Percentiles rank a stretch among this genome's conserved stretches.
Evolutionary conservation across 2,888 invertebrate species (phyloP).

Genomic region (Atherix ibis): DNA sequence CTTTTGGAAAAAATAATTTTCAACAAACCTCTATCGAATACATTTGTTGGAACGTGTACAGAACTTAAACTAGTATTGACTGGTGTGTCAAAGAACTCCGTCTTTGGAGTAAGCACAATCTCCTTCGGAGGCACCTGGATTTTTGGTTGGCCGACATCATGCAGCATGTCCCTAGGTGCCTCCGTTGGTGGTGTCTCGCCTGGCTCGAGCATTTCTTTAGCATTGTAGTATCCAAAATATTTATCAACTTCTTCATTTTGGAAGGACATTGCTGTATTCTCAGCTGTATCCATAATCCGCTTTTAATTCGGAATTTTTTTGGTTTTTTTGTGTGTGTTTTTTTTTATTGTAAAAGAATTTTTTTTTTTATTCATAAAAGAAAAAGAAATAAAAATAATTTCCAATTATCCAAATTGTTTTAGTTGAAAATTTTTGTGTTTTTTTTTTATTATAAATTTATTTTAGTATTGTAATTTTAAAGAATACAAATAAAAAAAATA

Average conservation of each 20-base stretch:
- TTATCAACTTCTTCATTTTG: constrained; percentile 39
- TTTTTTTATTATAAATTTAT: too few relatives aligned
- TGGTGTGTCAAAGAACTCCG: constrained; percentile 62
- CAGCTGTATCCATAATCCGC: constrained; percentile 80
- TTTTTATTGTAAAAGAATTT: too few relatives aligned
- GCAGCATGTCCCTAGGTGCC: constrained; percentile 35
- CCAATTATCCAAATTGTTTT: neutral
- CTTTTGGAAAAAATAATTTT: too few relatives aligned
- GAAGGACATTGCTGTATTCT: constrained; percentile 56
- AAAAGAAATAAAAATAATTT: too few relatives aligned
- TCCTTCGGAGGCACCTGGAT: constrained; percentile 41
- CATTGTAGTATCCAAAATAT: constrained; percentile 51
- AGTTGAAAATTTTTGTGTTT: too few relatives aligned
- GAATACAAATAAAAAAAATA: too few relatives aligned
- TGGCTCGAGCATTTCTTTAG: constrained; percentile 50
- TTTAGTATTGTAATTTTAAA: too few relatives aligned
- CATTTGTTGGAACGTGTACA: constrained; percentile 91
- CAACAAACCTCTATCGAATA: constrained; percentile 71
- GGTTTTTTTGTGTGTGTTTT: too few relatives aligned
- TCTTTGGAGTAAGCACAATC: constrained; percentile 48
- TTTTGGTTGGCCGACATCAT: constrained; percentile 41
- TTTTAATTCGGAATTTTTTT: constrained; percentile 18
- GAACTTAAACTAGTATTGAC: constrained; percentile 69
- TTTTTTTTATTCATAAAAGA: too few relatives aligned
- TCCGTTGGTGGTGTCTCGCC: constrained; percentile 36